Evolutionary conservation across 1,140 invertebrate genomes (phyloP).

Genomic region (Dendroctonus valens): DNA sequence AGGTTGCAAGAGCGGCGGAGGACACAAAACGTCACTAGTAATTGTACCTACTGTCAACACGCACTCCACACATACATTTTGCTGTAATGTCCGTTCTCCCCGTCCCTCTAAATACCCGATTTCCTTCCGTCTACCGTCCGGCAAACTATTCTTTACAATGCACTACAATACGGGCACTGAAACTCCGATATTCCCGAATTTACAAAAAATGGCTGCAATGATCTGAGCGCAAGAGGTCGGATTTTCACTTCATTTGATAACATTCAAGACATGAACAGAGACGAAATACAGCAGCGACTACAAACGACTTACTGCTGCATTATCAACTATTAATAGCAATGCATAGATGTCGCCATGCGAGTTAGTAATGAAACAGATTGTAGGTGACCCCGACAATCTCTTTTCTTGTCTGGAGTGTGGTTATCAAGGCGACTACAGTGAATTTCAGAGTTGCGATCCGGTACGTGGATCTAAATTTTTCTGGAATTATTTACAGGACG

Average conservation of each 20-base stretch:
- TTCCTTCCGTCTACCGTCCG: too few relatives aligned
- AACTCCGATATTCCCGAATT: background rate
- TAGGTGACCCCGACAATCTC: too few relatives aligned
- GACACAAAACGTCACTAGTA: conserved; percentile 37
- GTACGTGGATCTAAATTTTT: too few relatives aligned
- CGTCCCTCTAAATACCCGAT: too few relatives aligned
- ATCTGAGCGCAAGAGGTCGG: conserved; percentile 32
- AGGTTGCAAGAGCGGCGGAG: conserved; percentile 45
- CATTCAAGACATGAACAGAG: conserved; percentile 26
- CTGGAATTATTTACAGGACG: too few relatives aligned
- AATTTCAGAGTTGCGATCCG: too few relatives aligned
- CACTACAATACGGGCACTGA: background rate
- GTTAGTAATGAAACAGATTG: too few relatives aligned
- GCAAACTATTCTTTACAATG: too few relatives aligned
- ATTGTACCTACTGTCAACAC: conserved; percentile 43
- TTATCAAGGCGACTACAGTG: too few relatives aligned
- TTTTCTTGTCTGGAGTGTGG: too few relatives aligned
- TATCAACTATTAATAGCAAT: background rate
- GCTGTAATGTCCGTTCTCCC: background rate
- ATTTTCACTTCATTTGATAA: conserved; percentile 45
- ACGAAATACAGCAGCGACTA: conserved; percentile 2
- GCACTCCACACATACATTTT: conserved; percentile 38
- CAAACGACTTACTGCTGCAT: conserved; percentile 8
- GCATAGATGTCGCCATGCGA: too few relatives aligned
- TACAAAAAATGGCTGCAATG: conserved; percentile 45